phyloP scores from a whole-genome alignment of 2,888 invertebrate species.

The Plagodis pulveraria region DNA sequence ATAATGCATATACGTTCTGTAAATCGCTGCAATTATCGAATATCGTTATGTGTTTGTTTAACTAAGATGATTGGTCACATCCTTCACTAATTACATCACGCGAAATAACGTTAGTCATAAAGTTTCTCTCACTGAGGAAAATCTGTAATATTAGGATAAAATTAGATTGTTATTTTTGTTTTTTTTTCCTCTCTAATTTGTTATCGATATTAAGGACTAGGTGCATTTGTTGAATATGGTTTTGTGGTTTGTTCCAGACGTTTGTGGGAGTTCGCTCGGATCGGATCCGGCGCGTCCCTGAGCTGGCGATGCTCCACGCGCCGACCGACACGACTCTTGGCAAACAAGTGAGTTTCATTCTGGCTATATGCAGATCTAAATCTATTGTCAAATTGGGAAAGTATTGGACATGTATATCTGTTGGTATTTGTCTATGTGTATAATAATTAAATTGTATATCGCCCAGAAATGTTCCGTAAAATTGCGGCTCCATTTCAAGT shows the following conservation, averaged over 20 bases:
- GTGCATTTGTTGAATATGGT: constrained; percentile 16
- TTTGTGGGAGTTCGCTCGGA: constrained; percentile 35
- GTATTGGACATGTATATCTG: not conserved
- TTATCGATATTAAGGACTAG: constrained; percentile 5
- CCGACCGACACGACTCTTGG: constrained; percentile 27
- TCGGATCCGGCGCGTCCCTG: constrained; percentile 26
- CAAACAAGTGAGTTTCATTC: constrained; percentile 41
- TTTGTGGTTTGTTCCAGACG: constrained; percentile 46
- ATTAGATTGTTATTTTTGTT: too few species aligned
- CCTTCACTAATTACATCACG: constrained; percentile 31
- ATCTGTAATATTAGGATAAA: too few species aligned
- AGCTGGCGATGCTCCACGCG: constrained; percentile 45
- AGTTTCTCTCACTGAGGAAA: constrained; percentile 8
- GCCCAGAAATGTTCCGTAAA: too few species aligned
- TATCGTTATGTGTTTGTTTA: constrained; percentile 20
- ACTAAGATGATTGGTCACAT: constrained; percentile 27
- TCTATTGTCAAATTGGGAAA: not conserved
- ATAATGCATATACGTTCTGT: constrained; percentile 14
- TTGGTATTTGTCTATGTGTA: not conserved
- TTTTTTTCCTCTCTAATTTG: too few species aligned
- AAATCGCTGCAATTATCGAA: constrained; percentile 25
- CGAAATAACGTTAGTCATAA: constrained; percentile 9
- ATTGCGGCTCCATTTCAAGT: too few species aligned
- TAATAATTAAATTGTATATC: too few species aligned
- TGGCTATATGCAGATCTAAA: not conserved